A percentile compares a stretch with the other conserved stretches of the same genome.
Conservation (phyloP, 1,140 invertebrate genomes). For the Metopolophium dirhodum region DNA sequence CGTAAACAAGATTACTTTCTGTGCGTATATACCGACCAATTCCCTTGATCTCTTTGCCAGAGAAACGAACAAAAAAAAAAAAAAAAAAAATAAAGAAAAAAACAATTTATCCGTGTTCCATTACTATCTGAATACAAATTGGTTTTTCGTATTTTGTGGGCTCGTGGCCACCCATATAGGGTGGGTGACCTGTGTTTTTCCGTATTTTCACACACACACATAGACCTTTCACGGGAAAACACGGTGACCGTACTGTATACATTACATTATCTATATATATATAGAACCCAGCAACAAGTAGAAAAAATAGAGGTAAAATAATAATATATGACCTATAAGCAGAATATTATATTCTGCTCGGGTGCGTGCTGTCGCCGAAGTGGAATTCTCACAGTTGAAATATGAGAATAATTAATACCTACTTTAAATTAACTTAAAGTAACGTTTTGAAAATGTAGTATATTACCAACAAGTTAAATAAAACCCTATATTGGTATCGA, state of each 20-base stretch:
- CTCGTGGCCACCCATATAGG: not conserved
- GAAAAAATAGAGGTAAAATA: conserved; percentile 13
- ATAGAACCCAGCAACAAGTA: conserved; percentile 42
- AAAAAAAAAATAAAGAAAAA: conserved; percentile 18
- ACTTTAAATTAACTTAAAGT: too few relatives aligned
- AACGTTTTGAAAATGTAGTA: too few relatives aligned
- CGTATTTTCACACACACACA: not conserved
- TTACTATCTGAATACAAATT: conserved; percentile 55
- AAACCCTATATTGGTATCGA: not conserved
- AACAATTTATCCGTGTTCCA: conserved; percentile 53
- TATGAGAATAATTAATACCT: not conserved
- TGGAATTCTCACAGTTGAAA: not conserved
- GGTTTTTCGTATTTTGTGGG: conserved; percentile 39
- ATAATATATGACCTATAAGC: not conserved
- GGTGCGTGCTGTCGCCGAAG: not conserved
- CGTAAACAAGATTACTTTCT: conserved; percentile 54
- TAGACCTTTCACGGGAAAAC: not conserved
- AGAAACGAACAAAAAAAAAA: not conserved
- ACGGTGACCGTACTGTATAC: not conserved
- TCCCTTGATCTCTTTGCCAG: conserved; percentile 50
- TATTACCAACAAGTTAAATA: not conserved
- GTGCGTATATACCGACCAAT: conserved; percentile 17
- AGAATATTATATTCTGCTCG: not conserved
- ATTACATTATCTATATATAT: not conserved
- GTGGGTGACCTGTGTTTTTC: conserved; percentile 1